Evolutionary conservation across 1,140 invertebrate genomes (phyloP), one percentile per base, ranked within the genome.

Genomic region (Octopus bimaculoides): DNA sequence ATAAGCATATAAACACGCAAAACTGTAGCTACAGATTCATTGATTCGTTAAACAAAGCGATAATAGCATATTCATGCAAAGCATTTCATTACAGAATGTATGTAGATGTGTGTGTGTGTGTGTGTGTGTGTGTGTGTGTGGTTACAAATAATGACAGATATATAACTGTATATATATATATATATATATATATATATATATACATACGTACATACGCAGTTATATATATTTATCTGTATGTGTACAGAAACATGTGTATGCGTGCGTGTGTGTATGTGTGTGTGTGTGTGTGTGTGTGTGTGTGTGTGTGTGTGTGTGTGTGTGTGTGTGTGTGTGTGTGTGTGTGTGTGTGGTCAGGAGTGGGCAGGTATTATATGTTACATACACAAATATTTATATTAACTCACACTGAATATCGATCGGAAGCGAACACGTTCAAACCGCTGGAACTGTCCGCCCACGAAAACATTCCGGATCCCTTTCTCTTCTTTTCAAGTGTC

Each of bases 391-490:
- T 41, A 41, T 41, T 41, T 41, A 41, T 41, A 41, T 41, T 41
- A 69, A 69, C 66, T 69, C 66, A 69, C 66, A 69, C 66, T n/a
- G 66, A 69, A 69, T 69, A 69, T 69, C 66, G 17, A 20, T 69
- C 66, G 66, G 66, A 69, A n/a, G 17, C 66, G 26, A 69, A 69
- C 17, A 69, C 66, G 26, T 20, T 69, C 26, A 69, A 69, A 69
- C 66, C 66, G 26, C 66, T 69, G 66, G 66, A 69, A 14, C 66
- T 69, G 26, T 69, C 66, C 8, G 66, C 66, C 66, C 66, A 69
- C 17, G 66, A 20, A 69, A 69, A 69, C 66, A 69, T 69, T n/a
- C 66, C 66, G 66, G 26, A 41, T 41, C 26, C 26, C 26, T 41
- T 41, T 41, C 26, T 41, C 26, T 41, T 41, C 26, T 41, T 41